Percentiles rank a stretch among this genome's conserved stretches.
These are phyloP conservation scores for Heterotis niloticus DNA, from an alignment of 2,113 vertebrate genomes.

Conservation along the genomic window DNA sequence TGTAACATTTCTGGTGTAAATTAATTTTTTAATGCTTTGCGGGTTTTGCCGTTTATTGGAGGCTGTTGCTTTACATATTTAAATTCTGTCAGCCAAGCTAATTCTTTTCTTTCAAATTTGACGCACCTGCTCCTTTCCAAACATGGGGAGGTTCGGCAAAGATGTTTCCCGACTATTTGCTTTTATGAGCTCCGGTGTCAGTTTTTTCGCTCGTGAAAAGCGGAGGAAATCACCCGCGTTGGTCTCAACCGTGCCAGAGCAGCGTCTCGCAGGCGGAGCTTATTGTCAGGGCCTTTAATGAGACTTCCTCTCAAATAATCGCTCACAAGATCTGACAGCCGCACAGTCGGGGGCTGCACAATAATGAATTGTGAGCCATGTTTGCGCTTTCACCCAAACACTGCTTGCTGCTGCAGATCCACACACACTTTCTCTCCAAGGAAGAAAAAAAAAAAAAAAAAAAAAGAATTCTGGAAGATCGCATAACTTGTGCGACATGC, in stretches of 20 bases:
- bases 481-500: conserved; percentile 28
- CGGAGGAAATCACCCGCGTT: conserved; percentile 33
- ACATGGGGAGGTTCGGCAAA: background rate
- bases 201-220: conserved; percentile 35
- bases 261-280: background rate
- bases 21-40: no score
- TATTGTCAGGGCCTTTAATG: conserved; percentile 48
- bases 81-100: background rate
- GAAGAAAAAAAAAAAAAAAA: conserved; percentile 28
- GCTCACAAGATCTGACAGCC: conserved; percentile 49
- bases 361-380: conserved; percentile 43
- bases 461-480: conserved; percentile 29
- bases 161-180: background rate
- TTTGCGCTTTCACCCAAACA: conserved; percentile 32
- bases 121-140: background rate
- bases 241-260: conserved; percentile 37
- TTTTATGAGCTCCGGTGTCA: background rate
- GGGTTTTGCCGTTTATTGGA: no score
- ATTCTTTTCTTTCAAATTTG: background rate
- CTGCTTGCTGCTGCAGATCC: conserved; percentile 41
- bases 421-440: conserved; percentile 13
- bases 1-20: no score
- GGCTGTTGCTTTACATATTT: no score
- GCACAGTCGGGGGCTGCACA: conserved; percentile 30
- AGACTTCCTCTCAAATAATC: conserved; percentile 52